Evolutionary conservation across 2,888 invertebrate genomes (phyloP), one percentile per base, ranked within the genome.

Genomic region (Camptogramma bilineatum): DNA sequence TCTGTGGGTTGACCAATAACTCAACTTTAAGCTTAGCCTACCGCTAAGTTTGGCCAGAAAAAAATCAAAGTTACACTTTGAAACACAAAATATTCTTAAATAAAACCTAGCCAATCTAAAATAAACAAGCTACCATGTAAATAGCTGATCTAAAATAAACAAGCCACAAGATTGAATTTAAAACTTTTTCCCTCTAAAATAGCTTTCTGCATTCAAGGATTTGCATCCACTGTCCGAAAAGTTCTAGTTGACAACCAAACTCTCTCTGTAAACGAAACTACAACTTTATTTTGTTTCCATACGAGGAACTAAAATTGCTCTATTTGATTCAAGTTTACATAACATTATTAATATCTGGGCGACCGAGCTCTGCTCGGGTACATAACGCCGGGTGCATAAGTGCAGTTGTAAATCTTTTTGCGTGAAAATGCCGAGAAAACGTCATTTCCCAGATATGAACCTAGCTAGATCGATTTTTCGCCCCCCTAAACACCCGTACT

Each of bases 151-250:
- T 7, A 31, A 48, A 46, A 34, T 53, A 48, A 51, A 63, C 42
- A 58, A 58, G 34, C 58, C 17, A 50, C 50, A 59, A 59, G 54
- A 59, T 64, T 51, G 44, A 16, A 59, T 59, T 58, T 31, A 7
- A 24, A 52, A 60, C 47, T 48, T 61, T 53, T 50, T 44, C 46
- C 51, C 8, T 52, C 31, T 34, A 52, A 62, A 66, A 62, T 59
- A 56, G 55, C 58, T 52, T 17, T 56, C 24, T 31, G 46, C 34
- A 24, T 55, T 17, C 44, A 57, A 61, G 63, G 60, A 67, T 61
- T 59, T 68, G 64, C 64, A 68, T 68, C 44, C 57, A 62, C 31
- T 52, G 67, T 42, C 70, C 62, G 52, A 62, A 72, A 72, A 70
- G 68, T 69, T 69, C 13, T 24, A 46, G 57, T 53, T 57, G 67